phyloP scores from a whole-genome alignment of 2,113 vertebrate species.

The Syrmaticus mikado region DNA sequence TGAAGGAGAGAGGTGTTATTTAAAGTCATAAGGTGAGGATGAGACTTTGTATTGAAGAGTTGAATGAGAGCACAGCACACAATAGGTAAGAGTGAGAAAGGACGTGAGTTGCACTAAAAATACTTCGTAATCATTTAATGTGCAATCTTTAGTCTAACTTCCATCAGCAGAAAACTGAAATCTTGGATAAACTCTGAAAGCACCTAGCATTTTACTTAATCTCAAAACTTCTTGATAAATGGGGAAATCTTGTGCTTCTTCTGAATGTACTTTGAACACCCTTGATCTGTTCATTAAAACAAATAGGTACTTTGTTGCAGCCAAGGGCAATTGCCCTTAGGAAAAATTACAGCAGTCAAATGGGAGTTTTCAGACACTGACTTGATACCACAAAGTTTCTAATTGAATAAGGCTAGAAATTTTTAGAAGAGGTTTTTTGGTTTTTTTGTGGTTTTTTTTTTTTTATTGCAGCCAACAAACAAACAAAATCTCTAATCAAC shows the following conservation, averaged over 20 bases:
- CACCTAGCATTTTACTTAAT: neutral
- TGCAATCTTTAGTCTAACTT: neutral
- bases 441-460: accelerated
- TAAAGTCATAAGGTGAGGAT: neutral
- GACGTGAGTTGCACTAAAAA: neutral
- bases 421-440: accelerated
- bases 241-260: neutral
- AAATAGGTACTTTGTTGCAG: neutral
- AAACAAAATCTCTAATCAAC: accelerated
- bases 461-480: neutral
- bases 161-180: neutral
- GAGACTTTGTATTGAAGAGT: neutral
- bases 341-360: neutral
- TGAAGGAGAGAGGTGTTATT: neutral
- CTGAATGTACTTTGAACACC: accelerated
- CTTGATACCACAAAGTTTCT: neutral
- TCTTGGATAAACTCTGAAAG: neutral
- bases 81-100: neutral
- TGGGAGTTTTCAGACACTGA: neutral
- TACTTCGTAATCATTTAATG: accelerated
- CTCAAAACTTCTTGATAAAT: neutral
- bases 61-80: accelerated
- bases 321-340: neutral
- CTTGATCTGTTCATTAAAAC: neutral
- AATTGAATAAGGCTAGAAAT: neutral